A percentile compares a stretch with the other conserved stretches of the same genome.
These are phyloP conservation scores for Campylomormyrus numenius DNA, from an alignment of 2,113 vertebrate species.

Conservation along the genomic window DNA sequence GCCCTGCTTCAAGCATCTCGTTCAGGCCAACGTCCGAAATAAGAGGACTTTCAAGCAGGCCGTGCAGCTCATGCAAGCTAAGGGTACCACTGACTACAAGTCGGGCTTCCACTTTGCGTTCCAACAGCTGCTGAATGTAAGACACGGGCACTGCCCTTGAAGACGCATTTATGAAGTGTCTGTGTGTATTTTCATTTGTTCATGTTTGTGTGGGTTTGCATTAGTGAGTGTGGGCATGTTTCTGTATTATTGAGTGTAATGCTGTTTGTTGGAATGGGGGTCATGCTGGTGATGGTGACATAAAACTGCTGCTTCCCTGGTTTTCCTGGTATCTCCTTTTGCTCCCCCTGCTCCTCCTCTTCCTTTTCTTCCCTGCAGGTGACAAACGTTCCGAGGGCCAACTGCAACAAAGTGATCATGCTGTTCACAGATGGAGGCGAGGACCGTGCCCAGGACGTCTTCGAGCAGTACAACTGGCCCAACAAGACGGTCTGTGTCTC, in stretches of 20 bases:
- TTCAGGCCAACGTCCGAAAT: conserved; percentile 93
- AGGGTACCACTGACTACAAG: conserved; percentile 96
- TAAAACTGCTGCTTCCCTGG: background rate
- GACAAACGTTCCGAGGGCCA: conserved; percentile 87
- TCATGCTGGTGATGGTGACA: background rate
- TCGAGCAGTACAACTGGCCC: conserved; percentile 97
- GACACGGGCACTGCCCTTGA: conserved; percentile 26
- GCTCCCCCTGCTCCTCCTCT: background rate
- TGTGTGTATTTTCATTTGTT: background rate
- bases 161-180: background rate
- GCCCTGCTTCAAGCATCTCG: conserved; percentile 89
- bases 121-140: conserved; percentile 95
- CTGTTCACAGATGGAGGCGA: conserved; percentile 95
- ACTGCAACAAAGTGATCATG: conserved; percentile 99
- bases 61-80: conserved; percentile 86
- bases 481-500: conserved; percentile 80
- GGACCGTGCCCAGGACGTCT: conserved; percentile 92
- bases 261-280: background rate
- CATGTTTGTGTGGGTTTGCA: background rate
- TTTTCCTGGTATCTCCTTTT: background rate
- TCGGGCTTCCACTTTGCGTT: conserved; percentile 97
- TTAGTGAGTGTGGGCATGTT: background rate
- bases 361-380: conserved; percentile 43
- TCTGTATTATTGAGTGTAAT: background rate
- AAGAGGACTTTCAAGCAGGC: conserved; percentile 98